A percentile compares a stretch with the other conserved stretches of the same genome.
Evolutionary conservation across 2,888 invertebrate species (phyloP).

Genomic region (Euproctis similis): DNA sequence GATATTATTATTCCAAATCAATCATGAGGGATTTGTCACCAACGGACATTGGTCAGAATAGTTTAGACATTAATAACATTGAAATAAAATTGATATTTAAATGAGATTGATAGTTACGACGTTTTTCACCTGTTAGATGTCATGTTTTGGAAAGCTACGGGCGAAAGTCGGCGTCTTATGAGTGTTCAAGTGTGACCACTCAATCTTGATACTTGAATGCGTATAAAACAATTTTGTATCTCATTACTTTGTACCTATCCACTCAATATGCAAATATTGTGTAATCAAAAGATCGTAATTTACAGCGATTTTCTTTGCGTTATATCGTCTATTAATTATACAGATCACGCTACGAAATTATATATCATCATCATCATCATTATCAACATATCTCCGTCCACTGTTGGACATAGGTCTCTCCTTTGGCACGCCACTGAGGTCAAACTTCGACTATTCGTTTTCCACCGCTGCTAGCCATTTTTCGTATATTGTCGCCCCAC

Average conservation of each 20-base stretch:
- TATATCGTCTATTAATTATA: background rate
- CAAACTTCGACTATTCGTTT: too few species aligned
- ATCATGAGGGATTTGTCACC: conserved; percentile 27
- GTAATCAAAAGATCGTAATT: conserved; percentile 1
- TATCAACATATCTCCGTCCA: too few species aligned
- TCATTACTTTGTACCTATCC: conserved; percentile 15
- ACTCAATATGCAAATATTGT: conserved; percentile 23
- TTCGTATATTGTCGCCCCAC: too few species aligned
- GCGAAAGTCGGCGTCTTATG: conserved; percentile 61
- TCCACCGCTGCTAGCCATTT: too few species aligned
- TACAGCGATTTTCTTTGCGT: background rate
- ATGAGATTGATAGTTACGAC: conserved; percentile 23
- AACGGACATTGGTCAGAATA: conserved; percentile 19
- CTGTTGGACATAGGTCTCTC: too few species aligned
- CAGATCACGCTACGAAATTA: too few species aligned
- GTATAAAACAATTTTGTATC: conserved; percentile 19
- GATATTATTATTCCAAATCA: conserved; percentile 26
- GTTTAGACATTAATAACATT: conserved; percentile 22
- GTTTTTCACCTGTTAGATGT: conserved; percentile 31
- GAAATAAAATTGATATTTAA: conserved; percentile 14
- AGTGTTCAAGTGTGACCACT: conserved; percentile 42
- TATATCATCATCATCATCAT: too few species aligned
- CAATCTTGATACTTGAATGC: conserved; percentile 48
- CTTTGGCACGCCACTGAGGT: too few species aligned
- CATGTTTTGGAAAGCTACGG: conserved; percentile 68